Evolutionary conservation across 2,113 vertebrate species (phyloP).

Genomic region (Coracopsis vasa): DNA sequence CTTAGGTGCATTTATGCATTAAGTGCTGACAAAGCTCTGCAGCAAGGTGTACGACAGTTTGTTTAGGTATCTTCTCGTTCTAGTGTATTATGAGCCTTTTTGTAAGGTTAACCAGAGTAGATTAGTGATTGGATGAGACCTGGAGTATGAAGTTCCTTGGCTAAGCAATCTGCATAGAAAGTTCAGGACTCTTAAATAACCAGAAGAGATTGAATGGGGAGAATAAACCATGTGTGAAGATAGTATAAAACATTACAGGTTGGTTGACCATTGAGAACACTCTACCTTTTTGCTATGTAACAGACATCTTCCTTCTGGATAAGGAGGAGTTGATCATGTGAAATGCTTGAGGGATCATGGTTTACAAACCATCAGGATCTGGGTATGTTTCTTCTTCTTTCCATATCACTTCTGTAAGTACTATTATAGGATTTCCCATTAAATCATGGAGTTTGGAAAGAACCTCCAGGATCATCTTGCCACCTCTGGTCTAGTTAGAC

Average conservation of each 20-base stretch:
- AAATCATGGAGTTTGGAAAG: background rate
- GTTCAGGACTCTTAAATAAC: background rate
- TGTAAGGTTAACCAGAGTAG: background rate
- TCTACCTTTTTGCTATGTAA: background rate
- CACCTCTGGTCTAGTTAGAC: background rate
- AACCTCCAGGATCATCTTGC: background rate
- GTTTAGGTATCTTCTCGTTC: background rate
- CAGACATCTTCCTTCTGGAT: background rate
- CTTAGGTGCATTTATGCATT: background rate
- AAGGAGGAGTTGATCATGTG: background rate
- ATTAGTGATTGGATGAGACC: background rate
- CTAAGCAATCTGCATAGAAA: background rate
- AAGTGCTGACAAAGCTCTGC: background rate
- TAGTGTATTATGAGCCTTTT: background rate
- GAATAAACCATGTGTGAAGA: background rate
- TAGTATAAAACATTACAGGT: background rate
- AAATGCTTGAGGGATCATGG: background rate
- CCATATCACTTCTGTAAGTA: background rate
- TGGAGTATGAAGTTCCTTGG: rapidly evolving
- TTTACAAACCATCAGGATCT: background rate
- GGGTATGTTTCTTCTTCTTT: background rate
- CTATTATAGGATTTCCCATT: background rate
- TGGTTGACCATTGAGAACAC: background rate
- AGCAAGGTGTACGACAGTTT: background rate
- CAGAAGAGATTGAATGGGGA: background rate